phyloP scores from a whole-genome alignment of 1,140 invertebrate genomes.

The Trichonephila inaurata region DNA sequence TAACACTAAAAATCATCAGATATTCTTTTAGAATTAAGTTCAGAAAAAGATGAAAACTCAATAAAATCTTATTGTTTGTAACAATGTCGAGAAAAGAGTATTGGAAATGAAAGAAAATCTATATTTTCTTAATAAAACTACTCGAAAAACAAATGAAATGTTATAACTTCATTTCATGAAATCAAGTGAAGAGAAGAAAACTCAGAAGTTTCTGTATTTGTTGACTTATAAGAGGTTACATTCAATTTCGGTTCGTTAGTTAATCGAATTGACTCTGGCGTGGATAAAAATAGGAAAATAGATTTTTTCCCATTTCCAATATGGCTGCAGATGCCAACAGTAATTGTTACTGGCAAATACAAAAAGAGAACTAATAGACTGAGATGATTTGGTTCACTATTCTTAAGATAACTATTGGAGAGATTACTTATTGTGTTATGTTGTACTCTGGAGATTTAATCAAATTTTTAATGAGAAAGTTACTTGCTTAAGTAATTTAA shows the following conservation, averaged over 20 bases:
- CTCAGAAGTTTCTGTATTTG: slow-evolving; percentile 7
- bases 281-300: neutral
- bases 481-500: too few species aligned
- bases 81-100: neutral
- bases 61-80: neutral
- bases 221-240: neutral
- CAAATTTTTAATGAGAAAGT: too few species aligned
- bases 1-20: neutral
- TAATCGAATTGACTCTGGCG: neutral
- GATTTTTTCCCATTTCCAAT: neutral
- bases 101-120: neutral
- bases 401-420: neutral
- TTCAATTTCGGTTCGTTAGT: slow-evolving; percentile 31
- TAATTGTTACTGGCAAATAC: neutral
- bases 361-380: neutral
- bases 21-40: neutral
- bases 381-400: neutral
- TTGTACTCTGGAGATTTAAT: too few species aligned
- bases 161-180: slow-evolving; percentile 9
- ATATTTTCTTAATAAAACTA: neutral
- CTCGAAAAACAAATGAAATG: neutral
- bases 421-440: too few species aligned
- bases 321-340: neutral
- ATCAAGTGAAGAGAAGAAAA: neutral
- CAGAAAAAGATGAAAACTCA: neutral